Evolutionary conservation across 2,888 invertebrate species (phyloP), one percentile per base, ranked within the genome.

Genomic region (Sminthurinus aureus): DNA sequence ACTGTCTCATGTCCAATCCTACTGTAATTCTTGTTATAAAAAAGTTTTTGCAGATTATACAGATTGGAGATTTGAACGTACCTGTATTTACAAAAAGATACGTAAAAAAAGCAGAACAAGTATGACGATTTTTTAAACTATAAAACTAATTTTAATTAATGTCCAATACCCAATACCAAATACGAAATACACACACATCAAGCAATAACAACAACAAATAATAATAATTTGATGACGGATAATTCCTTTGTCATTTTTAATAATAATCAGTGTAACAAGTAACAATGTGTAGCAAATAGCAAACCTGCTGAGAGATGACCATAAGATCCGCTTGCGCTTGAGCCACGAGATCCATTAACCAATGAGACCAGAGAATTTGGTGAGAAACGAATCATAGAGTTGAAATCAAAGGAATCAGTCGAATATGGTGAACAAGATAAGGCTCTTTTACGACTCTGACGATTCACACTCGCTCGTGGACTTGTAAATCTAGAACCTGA

Each of bases 351-450:
- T 22, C 96, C 95, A 89, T 94, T 95, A 88, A 95, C 94, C 87
- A 94, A 93, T 77, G 94, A 94, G 13, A 94, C 96, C 88, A 98
- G 91, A 38, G 97, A 97, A 89, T 96, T 96, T 8, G 98, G 98
- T 9, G 98, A 98, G 26, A 71, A 71, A 24, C 98, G 93, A 88
- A 98, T 98, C 93, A 98, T 95, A 82, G 97, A 97, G 89, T 97
- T 97, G 90, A 98, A 94, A 91, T 98, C 98, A 87, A 98, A 95
- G 83, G 96, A 96, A 88, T 98, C 98, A 0, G 98, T 97, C 90
- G 98, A 98, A 0, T 96, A 96, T 18, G 98, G 98, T 13, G 92
- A 92, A 90, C 96, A 96, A 84, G 98, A 98, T 0, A 98, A 93
- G 0, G 98, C 97, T 86, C 98, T 92, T 90, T 98, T 98, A 69